Base-by-base conservation (phyloP, 2,113 vertebrate genomes). In the Artemisiospiza belli region DNA sequence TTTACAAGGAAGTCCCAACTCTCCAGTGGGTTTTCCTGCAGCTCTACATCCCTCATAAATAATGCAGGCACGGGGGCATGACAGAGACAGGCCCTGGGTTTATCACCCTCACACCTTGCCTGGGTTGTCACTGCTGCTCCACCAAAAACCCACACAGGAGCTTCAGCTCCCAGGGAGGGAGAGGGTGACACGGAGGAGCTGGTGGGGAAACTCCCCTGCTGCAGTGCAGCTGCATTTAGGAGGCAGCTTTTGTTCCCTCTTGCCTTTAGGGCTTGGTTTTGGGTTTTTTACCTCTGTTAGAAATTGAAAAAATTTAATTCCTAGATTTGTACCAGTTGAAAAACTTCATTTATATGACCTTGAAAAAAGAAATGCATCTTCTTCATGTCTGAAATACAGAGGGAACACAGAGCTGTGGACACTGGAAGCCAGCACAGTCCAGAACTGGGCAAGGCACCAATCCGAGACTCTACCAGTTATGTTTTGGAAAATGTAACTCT, bases 1-100 rank as follows among this genome's bases (percentile, higher is more conserved):
- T 98, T 98, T 98, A 97, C 97, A 89, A 66, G 96, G 62, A 94
- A 97, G 95, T 58, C 92, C 19, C 35, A 89, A 54, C 95, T 97
- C 98, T 97, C 98, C 62, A 37, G 97, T 84, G 97, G 96, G 94
- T 96, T 97, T 69, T 91, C 73, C 95, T 86, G 92, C 69, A 54
- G 94, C 58, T n/a, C 91, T 87, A 90, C 84, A 89, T 35, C 49
- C 52, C 74, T 97, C 63, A 78, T 97, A 97, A 97, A 98, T 93
- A 96, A 97, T 28, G 77, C 70, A 49, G 31, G 86, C 52, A n/a
- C 80, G 6, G 23, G 88, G 96, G 66, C 16, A 11, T 63, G 78
- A 88, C 62, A 94, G 74, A 69, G 37, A 83, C 74, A 69, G 92
- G 25, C 75, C 59, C 74, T 61, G 83, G 68, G 43, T 89, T 74